These are phyloP conservation scores for Anoplius nigerrimus DNA, from an alignment of 2,888 invertebrate species.

Conservation along the genomic window DNA sequence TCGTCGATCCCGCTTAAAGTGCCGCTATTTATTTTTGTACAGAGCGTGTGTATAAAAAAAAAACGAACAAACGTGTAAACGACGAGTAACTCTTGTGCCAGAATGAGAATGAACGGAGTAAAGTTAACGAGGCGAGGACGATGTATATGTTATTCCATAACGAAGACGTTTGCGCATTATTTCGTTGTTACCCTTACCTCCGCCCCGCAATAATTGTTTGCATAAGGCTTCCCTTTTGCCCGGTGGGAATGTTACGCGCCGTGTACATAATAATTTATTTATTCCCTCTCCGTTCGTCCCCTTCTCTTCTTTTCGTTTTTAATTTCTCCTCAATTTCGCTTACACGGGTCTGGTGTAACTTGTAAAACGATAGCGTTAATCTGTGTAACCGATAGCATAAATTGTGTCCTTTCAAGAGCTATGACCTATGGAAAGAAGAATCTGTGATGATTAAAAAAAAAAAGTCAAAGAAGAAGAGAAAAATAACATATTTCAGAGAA, in stretches of 20 bases:
- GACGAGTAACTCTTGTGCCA: conserved; percentile 67
- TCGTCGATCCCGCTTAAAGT: conserved; percentile 62
- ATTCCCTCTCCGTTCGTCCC: conserved; percentile 5
- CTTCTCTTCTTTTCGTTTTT: background rate
- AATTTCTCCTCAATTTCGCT: background rate
- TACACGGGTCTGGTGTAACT: background rate
- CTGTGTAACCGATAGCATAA: conserved; percentile 12
- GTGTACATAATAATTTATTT: conserved; percentile 8
- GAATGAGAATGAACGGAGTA: conserved; percentile 48
- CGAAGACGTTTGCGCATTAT: conserved; percentile 36
- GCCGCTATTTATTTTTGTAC: conserved; percentile 73
- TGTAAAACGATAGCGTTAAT: too few species aligned
- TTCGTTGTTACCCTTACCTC: conserved; percentile 8
- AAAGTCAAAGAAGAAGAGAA: conserved; percentile 16
- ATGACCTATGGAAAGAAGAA: conserved; percentile 34
- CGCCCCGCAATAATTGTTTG: conserved; percentile 18
- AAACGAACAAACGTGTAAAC: conserved; percentile 40
- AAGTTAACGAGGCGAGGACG: conserved; percentile 45
- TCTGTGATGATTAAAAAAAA: conserved; percentile 42
- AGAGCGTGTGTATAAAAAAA: conserved; percentile 68
- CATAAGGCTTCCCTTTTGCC: background rate
- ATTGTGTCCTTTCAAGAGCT: conserved; percentile 16
- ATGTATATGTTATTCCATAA: conserved; percentile 21
- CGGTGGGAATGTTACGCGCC: too few species aligned
- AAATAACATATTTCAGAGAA: conserved; percentile 38